Percentiles rank a stretch among this genome's conserved stretches.
These are phyloP conservation scores for Pygoscelis antarcticus DNA, from an alignment of 2,113 vertebrate species.

Conservation along the genomic window DNA sequence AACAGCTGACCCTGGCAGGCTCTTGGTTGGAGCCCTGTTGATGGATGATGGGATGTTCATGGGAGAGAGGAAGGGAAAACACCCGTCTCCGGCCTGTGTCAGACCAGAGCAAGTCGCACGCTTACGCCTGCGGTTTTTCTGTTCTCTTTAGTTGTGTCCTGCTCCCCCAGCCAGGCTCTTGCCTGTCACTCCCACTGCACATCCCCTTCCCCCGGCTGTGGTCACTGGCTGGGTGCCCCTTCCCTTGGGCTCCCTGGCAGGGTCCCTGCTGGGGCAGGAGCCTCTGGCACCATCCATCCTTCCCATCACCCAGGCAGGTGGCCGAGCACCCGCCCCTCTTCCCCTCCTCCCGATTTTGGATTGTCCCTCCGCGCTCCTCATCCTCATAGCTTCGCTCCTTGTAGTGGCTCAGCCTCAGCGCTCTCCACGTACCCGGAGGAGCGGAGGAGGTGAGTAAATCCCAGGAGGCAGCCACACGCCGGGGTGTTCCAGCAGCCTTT, in stretches of 20 bases:
- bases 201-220: accelerated
- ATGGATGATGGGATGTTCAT: accelerated
- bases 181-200: accelerated
- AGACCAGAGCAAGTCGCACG: neutral
- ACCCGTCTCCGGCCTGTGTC: accelerated
- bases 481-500: neutral
- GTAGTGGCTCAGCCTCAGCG: neutral
- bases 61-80: neutral
- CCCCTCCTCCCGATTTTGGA: accelerated
- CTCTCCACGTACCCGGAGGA: neutral
- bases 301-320: neutral
- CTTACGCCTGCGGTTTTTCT: neutral
- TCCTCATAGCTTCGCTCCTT: neutral
- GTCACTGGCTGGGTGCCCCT: neutral
- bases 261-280: neutral
- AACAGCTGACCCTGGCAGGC: neutral
- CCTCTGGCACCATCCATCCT: neutral
- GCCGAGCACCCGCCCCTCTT: neutral
- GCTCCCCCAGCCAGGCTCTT: neutral
- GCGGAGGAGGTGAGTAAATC: neutral
- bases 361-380: neutral
- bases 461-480: neutral
- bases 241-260: neutral
- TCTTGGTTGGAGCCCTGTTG: neutral
- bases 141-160: neutral